Evolutionary conservation across 2,888 invertebrate genomes (phyloP).

Genomic region (Magallana nippona): DNA sequence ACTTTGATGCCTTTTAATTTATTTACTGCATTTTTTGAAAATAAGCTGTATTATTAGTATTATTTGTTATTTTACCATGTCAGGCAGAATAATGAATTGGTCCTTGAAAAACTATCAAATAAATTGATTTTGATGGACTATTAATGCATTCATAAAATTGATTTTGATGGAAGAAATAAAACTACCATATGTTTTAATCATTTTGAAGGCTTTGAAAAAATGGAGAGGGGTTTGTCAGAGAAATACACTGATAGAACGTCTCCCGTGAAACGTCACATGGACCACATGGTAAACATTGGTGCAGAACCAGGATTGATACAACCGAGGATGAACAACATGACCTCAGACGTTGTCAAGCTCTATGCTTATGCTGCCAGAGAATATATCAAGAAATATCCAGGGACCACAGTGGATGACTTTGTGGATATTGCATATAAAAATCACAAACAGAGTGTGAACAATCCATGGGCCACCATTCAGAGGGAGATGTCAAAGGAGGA

Average conservation of each 20-base stretch:
- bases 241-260: constrained; percentile 72
- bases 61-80: no score
- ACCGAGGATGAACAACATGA: constrained; percentile 72
- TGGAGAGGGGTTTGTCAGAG: constrained; percentile 74
- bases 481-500: constrained; percentile 59
- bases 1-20: no score
- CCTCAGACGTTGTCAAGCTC: constrained; percentile 76
- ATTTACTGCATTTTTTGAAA: no score
- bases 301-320: constrained; percentile 70
- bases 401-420: constrained; percentile 64
- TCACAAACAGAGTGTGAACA: constrained; percentile 72
- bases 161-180: no score
- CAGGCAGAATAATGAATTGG: no score
- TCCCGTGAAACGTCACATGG: constrained; percentile 73
- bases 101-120: no score
- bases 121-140: no score
- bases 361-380: constrained; percentile 77
- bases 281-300: constrained; percentile 72
- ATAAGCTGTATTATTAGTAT: no score
- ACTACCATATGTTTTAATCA: neutral
- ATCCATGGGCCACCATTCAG: constrained; percentile 71
- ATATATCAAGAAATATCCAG: constrained; percentile 70
- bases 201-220: constrained; percentile 74
- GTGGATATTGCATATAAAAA: constrained; percentile 74
- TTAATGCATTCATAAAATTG: no score